Evolutionary conservation across 2,797 vertebrate genomes (phyloP).

Genomic region (Sciurus carolinensis): DNA sequence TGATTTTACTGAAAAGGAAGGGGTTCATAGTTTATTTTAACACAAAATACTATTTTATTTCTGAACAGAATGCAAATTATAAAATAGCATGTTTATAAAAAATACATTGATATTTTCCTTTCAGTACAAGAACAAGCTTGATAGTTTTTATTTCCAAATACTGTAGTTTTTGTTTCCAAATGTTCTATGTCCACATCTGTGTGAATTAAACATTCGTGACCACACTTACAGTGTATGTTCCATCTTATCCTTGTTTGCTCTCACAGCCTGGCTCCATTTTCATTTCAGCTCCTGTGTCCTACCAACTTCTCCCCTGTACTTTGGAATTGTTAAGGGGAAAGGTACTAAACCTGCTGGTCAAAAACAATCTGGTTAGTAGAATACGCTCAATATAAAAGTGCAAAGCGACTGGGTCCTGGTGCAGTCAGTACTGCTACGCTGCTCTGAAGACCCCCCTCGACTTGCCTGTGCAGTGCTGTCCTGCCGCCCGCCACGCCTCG

Average conservation of each 20-base stretch:
- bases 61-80: neutral
- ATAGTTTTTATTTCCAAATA: neutral
- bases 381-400: accelerated
- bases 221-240: neutral
- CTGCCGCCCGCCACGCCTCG: neutral
- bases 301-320: conserved; percentile 91
- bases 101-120: neutral
- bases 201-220: neutral
- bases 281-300: conserved; percentile 89
- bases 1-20: neutral
- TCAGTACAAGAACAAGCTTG: neutral
- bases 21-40: neutral
- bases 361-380: conserved; percentile 86
- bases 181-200: accelerated
- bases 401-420: accelerated
- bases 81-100: neutral
- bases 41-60: neutral
- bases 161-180: too few relatives aligned
- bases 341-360: conserved; percentile 68
- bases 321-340: conserved; percentile 87
- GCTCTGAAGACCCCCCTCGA: accelerated
- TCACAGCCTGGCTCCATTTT: neutral
- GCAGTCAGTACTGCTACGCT: accelerated
- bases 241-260: neutral
- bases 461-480: accelerated